These are phyloP conservation scores for Sebastes melanostomus DNA, from an alignment of 2,797 vertebrate genomes.

Conservation along the genomic window DNA sequence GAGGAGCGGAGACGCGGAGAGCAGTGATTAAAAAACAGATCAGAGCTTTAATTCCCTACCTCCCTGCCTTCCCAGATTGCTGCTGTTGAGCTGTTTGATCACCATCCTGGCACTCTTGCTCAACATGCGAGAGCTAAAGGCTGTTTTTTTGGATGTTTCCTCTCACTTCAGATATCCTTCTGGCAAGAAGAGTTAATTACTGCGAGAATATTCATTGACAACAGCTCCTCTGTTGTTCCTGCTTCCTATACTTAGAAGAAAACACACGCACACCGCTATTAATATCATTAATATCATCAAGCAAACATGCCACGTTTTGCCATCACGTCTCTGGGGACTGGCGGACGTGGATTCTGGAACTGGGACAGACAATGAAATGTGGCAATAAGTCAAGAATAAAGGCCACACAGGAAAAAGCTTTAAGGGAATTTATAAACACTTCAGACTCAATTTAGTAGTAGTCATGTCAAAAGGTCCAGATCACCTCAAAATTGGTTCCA, in stretches of 20 bases:
- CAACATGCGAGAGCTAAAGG: conserved; percentile 52
- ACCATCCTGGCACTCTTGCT: conserved; percentile 55
- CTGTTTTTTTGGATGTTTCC: conserved; percentile 55
- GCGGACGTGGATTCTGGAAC: conserved; percentile 17
- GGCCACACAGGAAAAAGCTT: conserved; percentile 46
- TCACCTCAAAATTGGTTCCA: conserved; percentile 74
- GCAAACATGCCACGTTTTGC: conserved; percentile 40
- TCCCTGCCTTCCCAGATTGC: conserved; percentile 67
- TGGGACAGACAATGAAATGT: conserved; percentile 60
- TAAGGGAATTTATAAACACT: conserved; percentile 75
- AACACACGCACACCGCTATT: conserved; percentile 32
- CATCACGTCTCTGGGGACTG: conserved; percentile 31
- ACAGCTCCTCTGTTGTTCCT: conserved; percentile 33
- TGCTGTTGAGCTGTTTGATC: conserved; percentile 77
- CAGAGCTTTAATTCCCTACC: conserved; percentile 74
- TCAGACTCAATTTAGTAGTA: conserved; percentile 64
- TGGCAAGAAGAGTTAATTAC: conserved; percentile 62
- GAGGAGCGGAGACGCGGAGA: conserved; percentile 57
- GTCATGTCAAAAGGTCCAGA: conserved; percentile 68
- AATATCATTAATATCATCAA: conserved; percentile 61
- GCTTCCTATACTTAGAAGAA: conserved; percentile 14
- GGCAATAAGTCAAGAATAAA: conserved; percentile 62
- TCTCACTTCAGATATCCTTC: conserved; percentile 55
- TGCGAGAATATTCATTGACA: conserved; percentile 62
- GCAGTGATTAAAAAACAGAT: conserved; percentile 81